phyloP scores from a whole-genome alignment of 2,888 invertebrate species.

The Zonitis immaculata region DNA sequence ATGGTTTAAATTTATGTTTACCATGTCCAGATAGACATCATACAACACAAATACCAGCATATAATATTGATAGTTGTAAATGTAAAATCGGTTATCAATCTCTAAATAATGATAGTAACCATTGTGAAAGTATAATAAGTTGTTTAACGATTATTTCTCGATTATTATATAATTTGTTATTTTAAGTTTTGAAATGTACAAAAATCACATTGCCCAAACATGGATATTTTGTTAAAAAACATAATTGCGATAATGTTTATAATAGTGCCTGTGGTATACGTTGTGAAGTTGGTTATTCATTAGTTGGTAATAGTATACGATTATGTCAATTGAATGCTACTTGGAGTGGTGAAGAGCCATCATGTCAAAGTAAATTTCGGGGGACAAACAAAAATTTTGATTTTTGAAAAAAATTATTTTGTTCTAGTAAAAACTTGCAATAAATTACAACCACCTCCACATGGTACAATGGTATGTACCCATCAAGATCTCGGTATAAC shows the following conservation, averaged over 20 bases:
- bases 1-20: conserved; percentile 49
- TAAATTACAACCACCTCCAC: conserved; percentile 51
- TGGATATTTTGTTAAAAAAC: conserved; percentile 62
- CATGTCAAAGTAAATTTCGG: conserved; percentile 57
- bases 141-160: no score
- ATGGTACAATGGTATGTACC: conserved; percentile 55
- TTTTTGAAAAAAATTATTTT: conserved; percentile 6
- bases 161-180: neutral
- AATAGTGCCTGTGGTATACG: conserved; percentile 67
- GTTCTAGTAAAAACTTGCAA: conserved; percentile 60
- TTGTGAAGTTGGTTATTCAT: conserved; percentile 60
- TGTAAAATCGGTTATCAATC: conserved; percentile 59
- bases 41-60: conserved; percentile 55
- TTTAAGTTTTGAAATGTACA: conserved; percentile 56
- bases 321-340: conserved; percentile 60
- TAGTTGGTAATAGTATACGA: conserved; percentile 52
- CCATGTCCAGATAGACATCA: conserved; percentile 64
- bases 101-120: conserved; percentile 47
- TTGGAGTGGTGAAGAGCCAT: conserved; percentile 62
- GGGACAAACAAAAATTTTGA: conserved; percentile 1
- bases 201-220: conserved; percentile 56
- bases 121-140: conserved; percentile 53
- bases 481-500: conserved; percentile 46
- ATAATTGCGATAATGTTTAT: conserved; percentile 58
- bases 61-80: conserved; percentile 54